A percentile compares a stretch with the other conserved stretches of the same genome.
Evolutionary conservation across 2,113 vertebrate genomes (phyloP).

Genomic region (Paedocypris sp.): DNA sequence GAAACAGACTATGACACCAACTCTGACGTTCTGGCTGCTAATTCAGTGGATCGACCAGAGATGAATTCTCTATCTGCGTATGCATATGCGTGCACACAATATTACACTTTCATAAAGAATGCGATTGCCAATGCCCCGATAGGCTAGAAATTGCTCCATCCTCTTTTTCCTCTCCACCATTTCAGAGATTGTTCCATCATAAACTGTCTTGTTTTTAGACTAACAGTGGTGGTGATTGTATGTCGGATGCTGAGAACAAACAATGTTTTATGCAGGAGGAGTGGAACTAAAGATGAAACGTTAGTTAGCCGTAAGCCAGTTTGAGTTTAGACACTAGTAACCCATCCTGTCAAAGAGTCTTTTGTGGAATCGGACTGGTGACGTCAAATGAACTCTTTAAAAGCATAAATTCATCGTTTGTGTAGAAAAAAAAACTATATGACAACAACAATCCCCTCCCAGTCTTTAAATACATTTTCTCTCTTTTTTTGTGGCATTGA

Average conservation of each 20-base stretch:
- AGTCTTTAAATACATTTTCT: constrained; percentile 71
- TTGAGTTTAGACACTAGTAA: constrained; percentile 78
- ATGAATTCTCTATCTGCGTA: not conserved
- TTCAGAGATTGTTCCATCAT: constrained; percentile 46
- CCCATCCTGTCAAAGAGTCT: constrained; percentile 67
- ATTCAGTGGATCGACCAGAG: not conserved
- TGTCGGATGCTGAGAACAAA: constrained; percentile 72
- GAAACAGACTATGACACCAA: not conserved
- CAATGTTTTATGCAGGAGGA: constrained; percentile 78
- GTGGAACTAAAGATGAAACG: constrained; percentile 98
- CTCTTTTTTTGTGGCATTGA: constrained; percentile 48
- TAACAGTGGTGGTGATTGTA: constrained; percentile 62
- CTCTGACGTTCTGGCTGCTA: not conserved
- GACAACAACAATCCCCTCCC: constrained; percentile 62
- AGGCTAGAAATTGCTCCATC: not conserved
- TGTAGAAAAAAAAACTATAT: constrained; percentile 62
- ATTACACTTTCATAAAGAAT: not conserved
- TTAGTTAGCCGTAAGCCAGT: constrained; percentile 78
- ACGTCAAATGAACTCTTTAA: constrained; percentile 76
- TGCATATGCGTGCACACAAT: not conserved
- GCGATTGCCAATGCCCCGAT: not conserved
- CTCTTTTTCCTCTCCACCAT: constrained; percentile 28
- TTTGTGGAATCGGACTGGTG: constrained; percentile 78
- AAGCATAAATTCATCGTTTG: constrained; percentile 76
- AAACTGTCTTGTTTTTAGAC: constrained; percentile 44